A percentile compares a stretch with the other conserved stretches of the same genome.
These are phyloP conservation scores for Pecten maximus DNA, from an alignment of 2,888 invertebrate species.

Conservation along the genomic window DNA sequence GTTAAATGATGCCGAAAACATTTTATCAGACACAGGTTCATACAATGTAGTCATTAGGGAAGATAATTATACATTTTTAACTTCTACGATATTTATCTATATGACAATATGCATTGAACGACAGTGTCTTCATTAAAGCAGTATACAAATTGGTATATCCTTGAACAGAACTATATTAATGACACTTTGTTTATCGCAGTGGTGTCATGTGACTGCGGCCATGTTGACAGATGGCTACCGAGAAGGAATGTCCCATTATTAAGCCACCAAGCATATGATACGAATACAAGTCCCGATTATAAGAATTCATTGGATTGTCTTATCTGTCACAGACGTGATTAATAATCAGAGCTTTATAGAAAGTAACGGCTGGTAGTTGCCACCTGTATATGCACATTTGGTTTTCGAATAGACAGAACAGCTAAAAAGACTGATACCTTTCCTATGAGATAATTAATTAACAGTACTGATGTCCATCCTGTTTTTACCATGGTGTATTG, in stretches of 20 bases:
- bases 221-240: constrained; percentile 7
- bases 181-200: not conserved
- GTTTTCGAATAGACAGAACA: not conserved
- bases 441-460: too few species aligned
- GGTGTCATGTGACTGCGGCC: not conserved
- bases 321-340: not conserved
- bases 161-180: too few species aligned
- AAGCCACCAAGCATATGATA: constrained; percentile 22
- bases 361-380: not conserved
- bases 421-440: not conserved
- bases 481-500: too few species aligned
- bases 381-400: not conserved
- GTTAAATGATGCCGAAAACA: too few species aligned
- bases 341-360: not conserved
- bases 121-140: too few species aligned
- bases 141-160: too few species aligned
- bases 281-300: constrained; percentile 2
- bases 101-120: too few species aligned
- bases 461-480: too few species aligned
- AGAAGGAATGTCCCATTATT: not conserved
- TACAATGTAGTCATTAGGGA: too few species aligned
- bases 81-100: too few species aligned
- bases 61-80: too few species aligned
- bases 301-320: constrained; percentile 18
- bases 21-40: too few species aligned